Base-by-base conservation (phyloP, 2,113 vertebrate genomes). In the Miniopterus natalensis region DNA sequence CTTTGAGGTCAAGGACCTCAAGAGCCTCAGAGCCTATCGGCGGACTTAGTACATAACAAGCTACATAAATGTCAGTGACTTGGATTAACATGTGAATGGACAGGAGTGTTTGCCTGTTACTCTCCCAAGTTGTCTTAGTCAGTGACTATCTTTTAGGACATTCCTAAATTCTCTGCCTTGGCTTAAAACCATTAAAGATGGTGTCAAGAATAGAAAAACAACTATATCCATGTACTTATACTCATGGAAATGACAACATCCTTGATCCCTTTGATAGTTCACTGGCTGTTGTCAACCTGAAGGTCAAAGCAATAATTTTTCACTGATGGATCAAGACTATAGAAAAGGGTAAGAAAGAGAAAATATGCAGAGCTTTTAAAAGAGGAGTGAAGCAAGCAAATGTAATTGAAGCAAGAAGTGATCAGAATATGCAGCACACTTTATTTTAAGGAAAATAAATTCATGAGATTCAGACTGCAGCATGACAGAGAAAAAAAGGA, bases 391-490 rank as follows among this genome's bases (percentile, higher is more conserved):
- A 90, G 81, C 61, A 36, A 36, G 36, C 81, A 92, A 85, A 83
- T 75, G 70, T 86, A 94, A 97, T 79, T 88, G 63, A 97, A 95
- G 63, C 25, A 92, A 93, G 83, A 86, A 88, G 84, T 42, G 73
- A 95, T 97, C 94, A 83, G 95, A 94, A 95, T 95, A 95, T 95
- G 95, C 88, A 93, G 93, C 96, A 81, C 96, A 93, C 95, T 96
- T 97, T 98, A 95, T 98, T 12, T 94, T 95, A 96, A 98, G 97
- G 86, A 94, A 97, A 98, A 98, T 81, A 27, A 42, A 97, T 97
- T 97, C 90, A 97, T 98, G 97, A 98, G 97, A 97, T 95, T 97
- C 94, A 98, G 90, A 97, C 97, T 96, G 93, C 90, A 97, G 80
- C 63, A 95, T 91, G 97, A 90, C 75, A 97, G 95, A 85, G 36